phyloP scores from a whole-genome alignment of 1,140 invertebrate genomes.

The Drosophila teissieri region DNA sequence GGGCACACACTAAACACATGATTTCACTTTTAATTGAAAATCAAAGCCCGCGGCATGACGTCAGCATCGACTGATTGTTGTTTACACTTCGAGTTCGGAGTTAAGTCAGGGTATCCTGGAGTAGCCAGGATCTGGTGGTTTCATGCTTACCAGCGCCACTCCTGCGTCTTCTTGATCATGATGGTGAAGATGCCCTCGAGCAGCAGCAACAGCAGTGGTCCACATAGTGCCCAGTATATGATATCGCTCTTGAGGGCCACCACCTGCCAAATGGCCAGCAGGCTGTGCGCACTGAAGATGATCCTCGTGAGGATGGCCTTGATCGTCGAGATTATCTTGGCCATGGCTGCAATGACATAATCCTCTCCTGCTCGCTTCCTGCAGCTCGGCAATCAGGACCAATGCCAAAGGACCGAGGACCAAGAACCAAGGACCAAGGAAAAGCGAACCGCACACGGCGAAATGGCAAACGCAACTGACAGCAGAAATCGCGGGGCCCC shows the following conservation, averaged over 20 bases:
- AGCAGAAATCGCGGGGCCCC: constrained; percentile 53
- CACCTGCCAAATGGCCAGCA: constrained; percentile 93
- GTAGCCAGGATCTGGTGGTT: not conserved
- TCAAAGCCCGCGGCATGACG: constrained; percentile 77
- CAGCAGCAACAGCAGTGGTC: constrained; percentile 90
- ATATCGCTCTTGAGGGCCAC: constrained; percentile 89
- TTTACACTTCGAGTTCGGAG: constrained; percentile 64
- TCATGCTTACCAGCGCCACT: constrained; percentile 92
- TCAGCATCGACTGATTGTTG: constrained; percentile 68
- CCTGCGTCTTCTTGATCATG: constrained; percentile 93
- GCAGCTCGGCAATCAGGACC: constrained; percentile 1
- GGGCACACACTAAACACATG: constrained; percentile 76
- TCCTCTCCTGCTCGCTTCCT: constrained; percentile 5
- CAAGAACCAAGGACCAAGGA: constrained; percentile 4
- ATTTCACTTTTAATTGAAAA: constrained; percentile 85
- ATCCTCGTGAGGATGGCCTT: constrained; percentile 92
- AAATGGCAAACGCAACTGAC: constrained; percentile 76
- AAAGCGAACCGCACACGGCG: constrained; percentile 60
- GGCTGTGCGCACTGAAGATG: constrained; percentile 91
- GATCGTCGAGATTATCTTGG: constrained; percentile 90
- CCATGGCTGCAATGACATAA: constrained; percentile 85
- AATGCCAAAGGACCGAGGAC: not conserved
- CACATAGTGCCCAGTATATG: constrained; percentile 91
- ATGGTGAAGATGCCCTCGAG: constrained; percentile 93
- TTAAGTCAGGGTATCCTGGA: constrained; percentile 4